Evolutionary conservation across 2,113 vertebrate genomes (phyloP), one percentile per base, ranked within the genome.

Genomic region (Heloderma charlesbogerti): DNA sequence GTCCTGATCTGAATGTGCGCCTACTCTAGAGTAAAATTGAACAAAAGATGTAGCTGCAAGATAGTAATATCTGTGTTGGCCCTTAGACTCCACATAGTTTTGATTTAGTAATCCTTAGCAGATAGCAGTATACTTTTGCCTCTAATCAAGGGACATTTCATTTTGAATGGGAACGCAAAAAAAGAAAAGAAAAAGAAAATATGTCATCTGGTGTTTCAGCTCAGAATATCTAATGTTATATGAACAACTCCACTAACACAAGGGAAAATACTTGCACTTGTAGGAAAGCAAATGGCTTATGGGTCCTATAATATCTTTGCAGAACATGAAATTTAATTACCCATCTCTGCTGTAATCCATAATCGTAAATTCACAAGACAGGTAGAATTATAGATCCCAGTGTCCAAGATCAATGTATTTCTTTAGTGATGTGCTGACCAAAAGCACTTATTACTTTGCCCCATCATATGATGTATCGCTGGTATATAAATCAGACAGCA

Each of bases 161-260:
- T 63, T 60, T 0, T 57, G 22, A 82, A 31, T 1, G 87, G 37
- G 1, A 48, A 80, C 77, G 18, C 78, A 90, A 20, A 27, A 89
- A 81, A 69, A 0, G 0, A 84, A 90, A 20, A 27, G 88, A 81
- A 69, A 0, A 0, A 84, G 34, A 86, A 2, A n/a, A 37, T 1
- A 7, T 86, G 51, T 60, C 31, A 57, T 37, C 31, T 22, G 16
- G 22, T 43, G 6, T 34, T 31, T 60, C 18, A 57, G 78, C 51
- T 31, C 27, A 82, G 16, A 7, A 7, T 82, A 12, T 81, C 48
- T 43, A 37, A 54, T 54, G 16, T 37, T 22, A 60, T 29, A 34
- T 80, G 45, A 80, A n/a, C 31, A 31, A 77, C 37, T 77, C 4
- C 27, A 6, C 78, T 51, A 31, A 51, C 10, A 13, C 29, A 80